phyloP scores from a whole-genome alignment of 64 coral and sea anemone genomes.

The Hydrozoanthus tunicans region DNA sequence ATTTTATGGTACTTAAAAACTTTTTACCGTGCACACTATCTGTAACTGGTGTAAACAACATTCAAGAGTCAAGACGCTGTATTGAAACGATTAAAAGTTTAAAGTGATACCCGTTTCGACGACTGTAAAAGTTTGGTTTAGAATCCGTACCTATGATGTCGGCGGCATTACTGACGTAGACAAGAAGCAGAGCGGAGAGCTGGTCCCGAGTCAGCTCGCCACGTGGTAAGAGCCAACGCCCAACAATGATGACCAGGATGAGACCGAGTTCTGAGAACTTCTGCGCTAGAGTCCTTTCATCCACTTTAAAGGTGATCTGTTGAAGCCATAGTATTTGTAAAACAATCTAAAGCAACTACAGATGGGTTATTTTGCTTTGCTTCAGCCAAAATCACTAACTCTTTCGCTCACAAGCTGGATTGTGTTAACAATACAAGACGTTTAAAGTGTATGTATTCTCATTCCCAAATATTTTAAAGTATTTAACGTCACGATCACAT shows the following conservation, averaged over 20 bases:
- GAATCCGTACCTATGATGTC: slow-evolving; percentile 90
- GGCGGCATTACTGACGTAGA: slow-evolving; percentile 95
- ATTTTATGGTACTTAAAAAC: too few species aligned
- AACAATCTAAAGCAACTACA: background rate
- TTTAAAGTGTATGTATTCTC: too few species aligned
- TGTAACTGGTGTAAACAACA: too few species aligned
- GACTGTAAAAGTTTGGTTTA: too few species aligned
- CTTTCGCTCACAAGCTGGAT: background rate
- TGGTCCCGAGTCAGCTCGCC: slow-evolving; percentile 95
- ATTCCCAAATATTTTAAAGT: too few species aligned
- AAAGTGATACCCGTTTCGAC: background rate
- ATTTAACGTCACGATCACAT: too few species aligned
- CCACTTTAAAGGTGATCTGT: slow-evolving; percentile 62
- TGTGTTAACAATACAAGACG: too few species aligned
- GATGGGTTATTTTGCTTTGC: too few species aligned
- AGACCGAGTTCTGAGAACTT: slow-evolving; percentile 95
- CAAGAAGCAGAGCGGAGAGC: slow-evolving; percentile 88
- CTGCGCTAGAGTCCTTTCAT: slow-evolving; percentile 67
- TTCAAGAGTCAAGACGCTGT: too few species aligned
- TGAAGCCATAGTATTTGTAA: background rate
- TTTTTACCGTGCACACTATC: too few species aligned
- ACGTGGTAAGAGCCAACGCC: slow-evolving; percentile 93
- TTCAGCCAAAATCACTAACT: background rate
- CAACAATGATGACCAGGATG: slow-evolving; percentile 89
- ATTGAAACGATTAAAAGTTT: too few species aligned